A percentile compares a stretch with the other conserved stretches of the same genome.
phyloP scores from a whole-genome alignment of 1,140 invertebrate genomes.

The Lethrus apterus region DNA sequence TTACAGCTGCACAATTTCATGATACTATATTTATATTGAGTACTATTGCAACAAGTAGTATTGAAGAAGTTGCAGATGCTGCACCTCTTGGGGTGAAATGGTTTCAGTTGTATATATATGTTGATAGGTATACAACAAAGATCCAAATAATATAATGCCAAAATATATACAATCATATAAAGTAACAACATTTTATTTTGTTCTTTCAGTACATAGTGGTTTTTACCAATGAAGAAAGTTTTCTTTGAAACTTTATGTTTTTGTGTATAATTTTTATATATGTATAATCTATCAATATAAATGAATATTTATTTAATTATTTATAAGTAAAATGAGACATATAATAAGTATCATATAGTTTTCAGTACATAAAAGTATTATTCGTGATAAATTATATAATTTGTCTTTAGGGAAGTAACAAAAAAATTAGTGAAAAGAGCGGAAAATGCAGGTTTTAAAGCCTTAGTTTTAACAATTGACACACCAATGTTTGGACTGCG shows the following conservation, averaged over 20 bases:
- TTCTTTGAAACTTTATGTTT: no score
- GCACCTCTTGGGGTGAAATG: slow-evolving; percentile 72
- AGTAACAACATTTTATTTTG: neutral
- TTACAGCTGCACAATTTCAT: slow-evolving; percentile 62
- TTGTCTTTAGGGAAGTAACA: slow-evolving; percentile 50
- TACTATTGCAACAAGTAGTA: slow-evolving; percentile 77
- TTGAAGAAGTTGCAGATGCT: slow-evolving; percentile 77
- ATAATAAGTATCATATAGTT: no score
- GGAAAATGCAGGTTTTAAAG: slow-evolving; percentile 78
- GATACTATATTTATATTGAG: slow-evolving; percentile 76
- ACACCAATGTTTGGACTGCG: slow-evolving; percentile 78
- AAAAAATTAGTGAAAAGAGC: slow-evolving; percentile 66
- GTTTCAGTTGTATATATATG: slow-evolving; percentile 90
- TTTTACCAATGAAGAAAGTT: no score
- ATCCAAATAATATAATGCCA: neutral
- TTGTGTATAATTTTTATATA: no score
- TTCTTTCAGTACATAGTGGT: neutral
- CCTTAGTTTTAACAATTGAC: slow-evolving; percentile 85
- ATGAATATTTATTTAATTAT: neutral
- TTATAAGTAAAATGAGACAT: no score
- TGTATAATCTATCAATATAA: no score
- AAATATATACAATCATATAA: neutral
- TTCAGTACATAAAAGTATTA: no score
- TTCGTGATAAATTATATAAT: no score
- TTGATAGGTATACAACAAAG: slow-evolving; percentile 50